Base-by-base conservation (phyloP, 2,113 vertebrate genomes). In the Cervus canadensis region DNA sequence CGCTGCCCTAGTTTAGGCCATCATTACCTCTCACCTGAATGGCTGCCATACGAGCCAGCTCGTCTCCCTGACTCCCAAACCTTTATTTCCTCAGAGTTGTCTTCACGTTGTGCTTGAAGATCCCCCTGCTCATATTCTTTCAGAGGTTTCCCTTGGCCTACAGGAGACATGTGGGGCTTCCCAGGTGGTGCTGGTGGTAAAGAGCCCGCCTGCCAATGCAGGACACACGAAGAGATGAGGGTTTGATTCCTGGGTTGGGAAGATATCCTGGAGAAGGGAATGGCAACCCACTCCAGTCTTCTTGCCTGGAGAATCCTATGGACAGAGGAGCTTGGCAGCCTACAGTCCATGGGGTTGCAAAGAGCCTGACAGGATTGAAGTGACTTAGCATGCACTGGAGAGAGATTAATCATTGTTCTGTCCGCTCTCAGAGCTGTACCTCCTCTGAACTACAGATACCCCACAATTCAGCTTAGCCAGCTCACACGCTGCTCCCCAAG, bases 11-110 rank as follows among this genome's bases (percentile, higher is more conserved):
- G 91, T 93, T 97, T 92, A 78, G 97, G 79, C 40, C 94, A 81
- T 93, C 86, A 93, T 89, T 94, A 87, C 86, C 82, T 92, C 86
- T 98, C 91, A 95, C 95, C 93, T 93, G 96, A 96, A 95, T 83
- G 76, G 79, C 90, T 91, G 93, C 82, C 50, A 52, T 11, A 85
- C 0, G 40, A n/a, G 60, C 86, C 48, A 40, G 30, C 82, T 90
- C 91, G 78, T 94, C 7, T 94, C 86, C 91, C 60, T 26, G 60
- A 93, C 30, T 93, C 94, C 87, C 74, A 92, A 82, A n/a, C 67
- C 83, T 93, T 89, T 43, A 79, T 93, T 97, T 94, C 86, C 71
- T 95, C 85, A 33, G 78, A 89, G 95, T 89, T 87, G 62, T 92
- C 88, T 97, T 97, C 82, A 71, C 82, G 19, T n/a, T 40, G 33